Percentiles rank a stretch among this genome's conserved stretches.
These are phyloP conservation scores for Galaxea fascicularis DNA, from an alignment of 92 coral and sea anemone species.

Conservation along the genomic window DNA sequence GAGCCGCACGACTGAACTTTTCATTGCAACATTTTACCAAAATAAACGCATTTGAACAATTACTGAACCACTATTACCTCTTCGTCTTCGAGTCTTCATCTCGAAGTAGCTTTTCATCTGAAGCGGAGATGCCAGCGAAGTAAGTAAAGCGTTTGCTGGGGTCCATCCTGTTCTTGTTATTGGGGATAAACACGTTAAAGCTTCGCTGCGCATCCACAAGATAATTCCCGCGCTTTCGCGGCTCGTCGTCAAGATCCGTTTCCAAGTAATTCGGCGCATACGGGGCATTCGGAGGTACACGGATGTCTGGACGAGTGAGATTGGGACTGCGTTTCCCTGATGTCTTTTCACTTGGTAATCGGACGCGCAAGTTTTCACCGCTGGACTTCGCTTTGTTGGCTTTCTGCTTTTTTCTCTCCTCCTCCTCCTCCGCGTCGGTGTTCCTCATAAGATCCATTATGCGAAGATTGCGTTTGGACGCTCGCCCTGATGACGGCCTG, in stretches of 20 bases:
- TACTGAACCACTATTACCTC: not conserved
- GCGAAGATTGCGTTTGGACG: slow-evolving; percentile 73
- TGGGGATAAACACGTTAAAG: slow-evolving; percentile 76
- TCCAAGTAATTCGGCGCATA: slow-evolving; percentile 74
- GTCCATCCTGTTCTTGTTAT: slow-evolving; percentile 46
- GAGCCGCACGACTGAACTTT: no score
- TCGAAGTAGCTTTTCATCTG: slow-evolving; percentile 34
- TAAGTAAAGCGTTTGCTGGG: slow-evolving; percentile 58
- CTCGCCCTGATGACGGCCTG: slow-evolving; percentile 60
- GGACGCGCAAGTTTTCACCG: slow-evolving; percentile 11
- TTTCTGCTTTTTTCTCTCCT: not conserved
- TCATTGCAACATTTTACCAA: no score
- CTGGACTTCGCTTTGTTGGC: not conserved
- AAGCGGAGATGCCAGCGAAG: slow-evolving; percentile 31
- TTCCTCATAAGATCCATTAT: slow-evolving; percentile 68
- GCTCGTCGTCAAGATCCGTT: slow-evolving; percentile 41
- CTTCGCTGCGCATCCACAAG: slow-evolving; percentile 80
- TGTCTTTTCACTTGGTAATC: slow-evolving; percentile 2
- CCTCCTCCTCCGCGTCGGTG: slow-evolving; percentile 19
- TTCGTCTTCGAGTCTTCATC: not conserved
- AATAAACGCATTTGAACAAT: no score
- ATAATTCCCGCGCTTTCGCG: slow-evolving; percentile 34
- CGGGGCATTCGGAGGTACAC: slow-evolving; percentile 67
- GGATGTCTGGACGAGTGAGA: slow-evolving; percentile 56
- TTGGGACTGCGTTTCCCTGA: slow-evolving; percentile 29